Evolutionary conservation across 1,140 invertebrate genomes (phyloP).

Genomic region (Berghia stephanieae): DNA sequence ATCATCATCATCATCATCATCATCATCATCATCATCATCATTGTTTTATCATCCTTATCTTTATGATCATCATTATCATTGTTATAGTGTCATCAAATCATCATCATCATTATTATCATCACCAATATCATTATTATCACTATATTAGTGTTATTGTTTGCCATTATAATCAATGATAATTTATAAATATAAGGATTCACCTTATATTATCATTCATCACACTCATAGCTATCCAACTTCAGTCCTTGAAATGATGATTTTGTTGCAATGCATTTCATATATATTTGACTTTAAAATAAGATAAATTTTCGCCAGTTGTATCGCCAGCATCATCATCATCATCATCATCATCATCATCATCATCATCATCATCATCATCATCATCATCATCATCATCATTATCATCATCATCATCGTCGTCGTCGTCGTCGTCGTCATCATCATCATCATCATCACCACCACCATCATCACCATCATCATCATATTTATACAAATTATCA

Average conservation of each 20-base stretch:
- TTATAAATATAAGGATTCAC: neutral
- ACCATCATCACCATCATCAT: constrained; percentile 11
- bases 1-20: constrained; percentile 12
- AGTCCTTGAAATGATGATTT: too few species aligned
- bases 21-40: constrained; percentile 27
- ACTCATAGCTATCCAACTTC: too few species aligned
- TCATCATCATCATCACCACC: neutral
- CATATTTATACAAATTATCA: too few species aligned
- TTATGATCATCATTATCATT: neutral
- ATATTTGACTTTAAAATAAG: neutral
- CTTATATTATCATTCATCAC: neutral
- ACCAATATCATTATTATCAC: too few species aligned
- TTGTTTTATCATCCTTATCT: neutral
- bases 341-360: constrained; percentile 18
- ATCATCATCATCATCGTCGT: constrained; percentile 18
- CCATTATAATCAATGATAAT: neutral
- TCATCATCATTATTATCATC: too few species aligned
- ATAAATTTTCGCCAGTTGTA: neutral
- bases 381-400: constrained; percentile 22
- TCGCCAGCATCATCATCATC: too few species aligned
- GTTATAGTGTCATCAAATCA: constrained; percentile 14
- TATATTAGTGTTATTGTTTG: neutral
- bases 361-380: constrained; percentile 29
- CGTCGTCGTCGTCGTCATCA: neutral
- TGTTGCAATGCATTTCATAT: too few species aligned